A percentile compares a stretch with the other conserved stretches of the same genome.
Evolutionary conservation across 2,797 vertebrate genomes (phyloP).

Genomic region (Coregonus suidteri): DNA sequence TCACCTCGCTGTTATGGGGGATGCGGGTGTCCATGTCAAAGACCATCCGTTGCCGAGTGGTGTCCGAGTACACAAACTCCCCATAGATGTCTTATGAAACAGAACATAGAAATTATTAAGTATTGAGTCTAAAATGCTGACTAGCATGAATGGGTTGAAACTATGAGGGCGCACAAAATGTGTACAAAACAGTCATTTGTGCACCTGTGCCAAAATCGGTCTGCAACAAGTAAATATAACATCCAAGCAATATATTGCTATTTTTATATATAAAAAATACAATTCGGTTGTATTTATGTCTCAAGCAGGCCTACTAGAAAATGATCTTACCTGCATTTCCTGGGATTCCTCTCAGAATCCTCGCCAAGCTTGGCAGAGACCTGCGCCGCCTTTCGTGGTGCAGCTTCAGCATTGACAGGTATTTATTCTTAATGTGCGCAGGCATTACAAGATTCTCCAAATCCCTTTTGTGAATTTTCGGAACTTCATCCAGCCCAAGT

Average conservation of each 20-base stretch:
- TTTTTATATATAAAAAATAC: not conserved
- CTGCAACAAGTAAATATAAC: not conserved
- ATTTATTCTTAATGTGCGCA: conserved; percentile 81
- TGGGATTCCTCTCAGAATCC: conserved; percentile 86
- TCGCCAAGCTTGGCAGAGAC: conserved; percentile 83
- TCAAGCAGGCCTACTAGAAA: too few relatives aligned
- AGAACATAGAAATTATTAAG: not conserved
- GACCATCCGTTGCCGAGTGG: conserved; percentile 79
- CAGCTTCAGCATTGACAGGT: conserved; percentile 82
- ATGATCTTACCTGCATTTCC: conserved; percentile 81
- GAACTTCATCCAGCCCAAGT: conserved; percentile 79
- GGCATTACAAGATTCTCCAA: conserved; percentile 84
- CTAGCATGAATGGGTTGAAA: not conserved
- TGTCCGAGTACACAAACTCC: conserved; percentile 82
- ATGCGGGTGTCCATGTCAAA: conserved; percentile 91
- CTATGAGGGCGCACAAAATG: not conserved
- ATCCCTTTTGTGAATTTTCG: conserved; percentile 81
- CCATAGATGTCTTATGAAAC: conserved; percentile 79
- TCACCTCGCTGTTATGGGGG: conserved; percentile 89
- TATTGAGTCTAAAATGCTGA: not conserved
- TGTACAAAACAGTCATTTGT: not conserved
- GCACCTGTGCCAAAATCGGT: not conserved
- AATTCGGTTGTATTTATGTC: not conserved
- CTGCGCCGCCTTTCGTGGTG: conserved; percentile 75
- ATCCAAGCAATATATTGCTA: too few relatives aligned